Base-by-base conservation (phyloP, 2,888 invertebrate species). In the Xylota sylvarum region DNA sequence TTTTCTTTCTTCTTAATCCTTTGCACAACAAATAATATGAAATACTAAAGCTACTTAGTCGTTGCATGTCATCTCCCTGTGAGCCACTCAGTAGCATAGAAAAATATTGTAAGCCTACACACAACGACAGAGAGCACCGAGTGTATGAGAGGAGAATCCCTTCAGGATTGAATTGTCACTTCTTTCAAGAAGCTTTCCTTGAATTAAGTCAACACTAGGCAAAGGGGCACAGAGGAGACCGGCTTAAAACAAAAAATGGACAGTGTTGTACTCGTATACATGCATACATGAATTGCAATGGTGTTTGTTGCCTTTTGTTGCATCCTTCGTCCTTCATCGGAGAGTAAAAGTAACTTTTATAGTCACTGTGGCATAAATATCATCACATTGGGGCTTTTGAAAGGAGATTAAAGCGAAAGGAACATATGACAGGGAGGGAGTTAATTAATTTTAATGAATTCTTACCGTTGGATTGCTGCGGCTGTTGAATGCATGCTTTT, bases 131-230 rank as follows among this genome's bases (percentile, higher is more conserved):
- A 12, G 67, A 60, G 27, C 40, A 37, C 40, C 12, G 50, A 37
- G 40, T 46, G 23, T 23, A 3, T 23, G 23, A 23, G 43, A 60
- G 43, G 43, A 60, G 67, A 69, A 58, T 82, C 67, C 77, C 72
- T 78, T 72, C 30, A 73, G 73, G 65, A 77, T 48, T 82, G 69
- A 82, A 86, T 86, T 82, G 82, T 86, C 86, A 82, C 82, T 77
- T 77, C 81, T 81, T 77, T 78, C 19, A 82, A 86, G 86, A 86
- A 76, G 86, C 81, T 77, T 86, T 86, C 73, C 72, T 82, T 86
- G 64, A 73, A 81, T 86, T 73, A 50, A 72, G 55, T 72, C 81
- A 70, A n/a, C 50, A 58, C 23, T 30, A 12, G 32, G 40, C 23
- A 12, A 12, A 52, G 14, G 12, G 52, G 60, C 9, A 10, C 27